Evolutionary conservation across 2,888 invertebrate genomes (phyloP).

Genomic region (Cosmorhoe ocellata): DNA sequence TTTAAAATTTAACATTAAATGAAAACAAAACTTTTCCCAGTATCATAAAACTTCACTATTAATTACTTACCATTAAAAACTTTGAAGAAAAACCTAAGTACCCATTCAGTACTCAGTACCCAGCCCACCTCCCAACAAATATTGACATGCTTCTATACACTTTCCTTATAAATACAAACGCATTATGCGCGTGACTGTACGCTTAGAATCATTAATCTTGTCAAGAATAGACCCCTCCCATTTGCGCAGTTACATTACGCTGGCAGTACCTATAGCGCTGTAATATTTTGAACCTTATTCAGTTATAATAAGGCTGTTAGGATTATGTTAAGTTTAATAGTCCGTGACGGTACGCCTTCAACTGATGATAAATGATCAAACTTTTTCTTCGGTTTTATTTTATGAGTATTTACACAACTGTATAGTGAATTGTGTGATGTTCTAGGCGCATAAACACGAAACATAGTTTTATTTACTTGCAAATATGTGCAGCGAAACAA

Average conservation of each 20-base stretch:
- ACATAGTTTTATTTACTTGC: too few species aligned
- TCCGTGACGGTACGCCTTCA: constrained; percentile 36
- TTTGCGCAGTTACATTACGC: constrained; percentile 64
- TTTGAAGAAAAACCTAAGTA: constrained; percentile 3
- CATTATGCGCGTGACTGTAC: constrained; percentile 20
- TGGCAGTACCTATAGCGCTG: constrained; percentile 15
- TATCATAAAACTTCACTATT: constrained; percentile 3
- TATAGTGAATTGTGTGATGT: not conserved
- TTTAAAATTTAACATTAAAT: too few species aligned
- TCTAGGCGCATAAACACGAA: too few species aligned
- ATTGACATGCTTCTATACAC: not conserved
- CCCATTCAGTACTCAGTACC: not conserved
- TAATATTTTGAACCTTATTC: constrained; percentile 37
- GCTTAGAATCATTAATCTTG: constrained; percentile 66
- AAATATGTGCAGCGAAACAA: too few species aligned
- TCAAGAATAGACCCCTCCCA: constrained; percentile 67
- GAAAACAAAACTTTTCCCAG: constrained; percentile 1
- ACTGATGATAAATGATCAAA: constrained; percentile 30
- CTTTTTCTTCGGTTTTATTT: constrained; percentile 19
- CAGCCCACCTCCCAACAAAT: constrained; percentile 7
- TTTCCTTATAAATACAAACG: not conserved
- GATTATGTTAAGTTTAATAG: constrained; percentile 26
- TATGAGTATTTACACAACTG: not conserved
- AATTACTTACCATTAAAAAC: constrained; percentile 1
- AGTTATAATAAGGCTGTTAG: constrained; percentile 18